Percentiles rank a stretch among this genome's conserved stretches.
Evolutionary conservation across 1,140 invertebrate genomes (phyloP).

Genomic region (Onthophagus taurus): DNA sequence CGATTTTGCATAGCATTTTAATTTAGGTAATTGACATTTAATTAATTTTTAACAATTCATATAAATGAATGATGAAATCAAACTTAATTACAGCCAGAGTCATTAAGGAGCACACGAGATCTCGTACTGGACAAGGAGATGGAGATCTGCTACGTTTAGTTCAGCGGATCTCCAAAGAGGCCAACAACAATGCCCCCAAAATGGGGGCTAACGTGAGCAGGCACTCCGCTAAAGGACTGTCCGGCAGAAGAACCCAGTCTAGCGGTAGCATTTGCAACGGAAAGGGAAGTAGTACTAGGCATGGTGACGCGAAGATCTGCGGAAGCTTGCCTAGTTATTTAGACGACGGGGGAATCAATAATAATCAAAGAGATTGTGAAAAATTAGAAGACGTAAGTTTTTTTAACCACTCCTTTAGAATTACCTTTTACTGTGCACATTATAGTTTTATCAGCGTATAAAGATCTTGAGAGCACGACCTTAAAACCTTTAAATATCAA

Average conservation of each 20-base stretch:
- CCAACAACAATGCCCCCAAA: constrained; percentile 22
- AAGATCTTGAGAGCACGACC: too few relatives aligned
- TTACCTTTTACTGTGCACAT: too few relatives aligned
- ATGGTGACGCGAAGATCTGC: constrained; percentile 38
- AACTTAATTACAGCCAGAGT: constrained; percentile 8
- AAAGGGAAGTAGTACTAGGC: constrained; percentile 35
- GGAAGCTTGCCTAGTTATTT: constrained; percentile 63
- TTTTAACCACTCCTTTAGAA: too few relatives aligned
- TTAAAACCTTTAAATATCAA: too few relatives aligned
- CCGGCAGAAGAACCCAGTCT: constrained; percentile 58
- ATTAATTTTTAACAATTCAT: too few relatives aligned
- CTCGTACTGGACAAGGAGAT: constrained; percentile 9
- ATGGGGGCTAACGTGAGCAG: constrained; percentile 69
- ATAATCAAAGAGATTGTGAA: constrained; percentile 47
- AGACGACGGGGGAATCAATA: constrained; percentile 55
- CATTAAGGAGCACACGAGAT: constrained; percentile 9
- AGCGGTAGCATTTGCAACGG: constrained; percentile 48
- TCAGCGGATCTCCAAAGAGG: constrained; percentile 16
- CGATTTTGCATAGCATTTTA: too few relatives aligned
- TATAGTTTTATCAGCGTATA: too few relatives aligned
- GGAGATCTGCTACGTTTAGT: constrained; percentile 14
- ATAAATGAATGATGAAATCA: too few relatives aligned
- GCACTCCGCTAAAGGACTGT: constrained; percentile 55
- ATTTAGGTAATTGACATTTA: too few relatives aligned
- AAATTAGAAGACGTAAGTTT: constrained; percentile 47